phyloP scores from a whole-genome alignment of 2,113 vertebrate genomes.

The Callorhinus ursinus region DNA sequence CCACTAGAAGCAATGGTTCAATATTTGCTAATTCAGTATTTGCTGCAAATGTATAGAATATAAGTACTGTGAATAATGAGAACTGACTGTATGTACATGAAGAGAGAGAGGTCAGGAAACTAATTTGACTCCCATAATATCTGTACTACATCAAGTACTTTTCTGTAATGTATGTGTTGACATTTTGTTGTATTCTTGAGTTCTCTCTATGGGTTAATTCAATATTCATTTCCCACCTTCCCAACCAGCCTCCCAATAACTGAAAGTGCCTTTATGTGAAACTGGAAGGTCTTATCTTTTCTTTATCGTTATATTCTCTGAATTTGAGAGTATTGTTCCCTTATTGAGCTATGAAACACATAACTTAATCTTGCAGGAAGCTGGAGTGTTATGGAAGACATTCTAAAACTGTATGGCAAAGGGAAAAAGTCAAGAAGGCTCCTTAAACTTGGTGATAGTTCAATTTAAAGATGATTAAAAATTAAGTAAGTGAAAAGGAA shows the following conservation, averaged over 20 bases:
- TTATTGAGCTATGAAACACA: not conserved
- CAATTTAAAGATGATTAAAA: not conserved
- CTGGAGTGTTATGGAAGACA: not conserved
- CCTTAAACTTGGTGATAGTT: not conserved
- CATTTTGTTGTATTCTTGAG: not conserved
- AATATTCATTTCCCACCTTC: not conserved
- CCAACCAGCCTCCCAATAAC: not conserved
- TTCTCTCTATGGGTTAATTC: not conserved
- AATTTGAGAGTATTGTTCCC: not conserved
- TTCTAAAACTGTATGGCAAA: not conserved
- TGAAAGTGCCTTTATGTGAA: not conserved
- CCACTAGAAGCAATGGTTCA: not conserved
- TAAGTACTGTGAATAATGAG: not conserved
- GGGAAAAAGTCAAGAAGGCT: not conserved
- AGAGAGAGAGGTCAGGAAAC: not conserved
- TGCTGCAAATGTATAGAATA: not conserved
- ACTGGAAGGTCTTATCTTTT: not conserved
- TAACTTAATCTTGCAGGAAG: not conserved
- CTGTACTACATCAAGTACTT: not conserved
- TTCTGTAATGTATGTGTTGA: not conserved
- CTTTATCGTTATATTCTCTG: conserved; percentile 20
- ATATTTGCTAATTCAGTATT: conserved; percentile 1
- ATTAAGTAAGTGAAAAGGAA: not conserved
- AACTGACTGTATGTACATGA: not conserved
- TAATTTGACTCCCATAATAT: not conserved